phyloP scores from a whole-genome alignment of 2,888 invertebrate species.

The Pharmacophagus antenor region DNA sequence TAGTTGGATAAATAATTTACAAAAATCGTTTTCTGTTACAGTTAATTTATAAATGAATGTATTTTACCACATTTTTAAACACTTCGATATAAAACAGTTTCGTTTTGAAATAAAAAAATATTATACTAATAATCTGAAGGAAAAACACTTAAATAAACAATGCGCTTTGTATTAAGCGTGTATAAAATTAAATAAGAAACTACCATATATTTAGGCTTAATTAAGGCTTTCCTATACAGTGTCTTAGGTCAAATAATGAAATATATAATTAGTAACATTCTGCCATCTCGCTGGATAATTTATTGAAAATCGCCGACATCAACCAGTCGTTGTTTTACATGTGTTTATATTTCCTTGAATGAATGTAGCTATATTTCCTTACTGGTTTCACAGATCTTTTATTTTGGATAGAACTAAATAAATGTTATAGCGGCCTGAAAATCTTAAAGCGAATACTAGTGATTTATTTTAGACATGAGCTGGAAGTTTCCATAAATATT shows the following conservation, averaged over 20 bases:
- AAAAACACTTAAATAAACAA: too few relatives aligned
- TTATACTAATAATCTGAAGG: too few relatives aligned
- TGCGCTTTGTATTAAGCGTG: too few relatives aligned
- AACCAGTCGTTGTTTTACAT: constrained; percentile 3
- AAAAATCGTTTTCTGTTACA: too few relatives aligned
- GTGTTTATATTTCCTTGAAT: too few relatives aligned
- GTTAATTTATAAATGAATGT: too few relatives aligned
- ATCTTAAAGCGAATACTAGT: neutral
- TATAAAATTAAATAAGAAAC: too few relatives aligned
- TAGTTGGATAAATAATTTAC: too few relatives aligned
- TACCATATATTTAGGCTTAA: constrained; percentile 1
- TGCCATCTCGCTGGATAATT: constrained; percentile 15
- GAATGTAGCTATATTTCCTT: neutral
- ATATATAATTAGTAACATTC: constrained; percentile 26
- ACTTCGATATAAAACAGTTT: too few relatives aligned
- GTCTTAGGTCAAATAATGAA: constrained; percentile 16
- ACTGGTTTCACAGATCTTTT: neutral
- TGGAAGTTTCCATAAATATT: neutral
- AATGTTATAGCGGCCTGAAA: neutral
- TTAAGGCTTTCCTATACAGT: constrained; percentile 13
- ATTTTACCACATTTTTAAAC: too few relatives aligned
- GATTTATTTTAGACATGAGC: neutral
- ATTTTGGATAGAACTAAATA: neutral
- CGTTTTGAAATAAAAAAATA: too few relatives aligned
- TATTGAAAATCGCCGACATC: constrained; percentile 7